Evolutionary conservation across 2,113 vertebrate species (phyloP).

Genomic region (Pelobates fuscus): DNA sequence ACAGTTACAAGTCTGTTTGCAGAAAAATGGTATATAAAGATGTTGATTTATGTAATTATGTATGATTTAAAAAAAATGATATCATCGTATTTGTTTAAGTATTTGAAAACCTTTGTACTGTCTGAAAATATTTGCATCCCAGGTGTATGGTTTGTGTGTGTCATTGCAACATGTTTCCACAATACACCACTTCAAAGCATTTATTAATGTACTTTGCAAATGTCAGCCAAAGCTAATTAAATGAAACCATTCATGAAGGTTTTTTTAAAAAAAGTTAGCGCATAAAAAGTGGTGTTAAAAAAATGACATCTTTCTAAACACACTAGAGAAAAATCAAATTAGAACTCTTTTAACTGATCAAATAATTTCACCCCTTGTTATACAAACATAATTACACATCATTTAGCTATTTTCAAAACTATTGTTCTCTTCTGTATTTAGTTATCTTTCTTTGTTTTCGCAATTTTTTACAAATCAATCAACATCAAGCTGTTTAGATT

Average conservation of each 20-base stretch:
- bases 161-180: too few relatives aligned
- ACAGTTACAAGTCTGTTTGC: too few relatives aligned
- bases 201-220: too few relatives aligned
- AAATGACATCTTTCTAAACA: conserved; percentile 25
- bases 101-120: not conserved
- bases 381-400: conserved; percentile 33
- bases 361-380: conserved; percentile 18
- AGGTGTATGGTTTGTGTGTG: too few relatives aligned
- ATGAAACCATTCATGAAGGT: conserved; percentile 6
- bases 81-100: too few relatives aligned
- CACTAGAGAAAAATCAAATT: conserved; percentile 5
- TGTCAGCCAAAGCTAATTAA: conserved; percentile 16
- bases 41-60: too few relatives aligned
- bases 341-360: not conserved
- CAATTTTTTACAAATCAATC: conserved; percentile 9
- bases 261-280: conserved; percentile 15
- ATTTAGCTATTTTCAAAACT: conserved; percentile 17
- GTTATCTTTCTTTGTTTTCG: conserved; percentile 14
- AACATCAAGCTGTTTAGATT: too few relatives aligned
- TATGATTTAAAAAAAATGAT: too few relatives aligned
- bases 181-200: too few relatives aligned
- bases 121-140: not conserved
- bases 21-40: too few relatives aligned
- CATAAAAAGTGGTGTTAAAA: conserved; percentile 21
- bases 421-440: too few relatives aligned